Evolutionary conservation across 1,140 invertebrate genomes (phyloP), one percentile per base, ranked within the genome.

Genomic region (Brevipalpus yothersi): DNA sequence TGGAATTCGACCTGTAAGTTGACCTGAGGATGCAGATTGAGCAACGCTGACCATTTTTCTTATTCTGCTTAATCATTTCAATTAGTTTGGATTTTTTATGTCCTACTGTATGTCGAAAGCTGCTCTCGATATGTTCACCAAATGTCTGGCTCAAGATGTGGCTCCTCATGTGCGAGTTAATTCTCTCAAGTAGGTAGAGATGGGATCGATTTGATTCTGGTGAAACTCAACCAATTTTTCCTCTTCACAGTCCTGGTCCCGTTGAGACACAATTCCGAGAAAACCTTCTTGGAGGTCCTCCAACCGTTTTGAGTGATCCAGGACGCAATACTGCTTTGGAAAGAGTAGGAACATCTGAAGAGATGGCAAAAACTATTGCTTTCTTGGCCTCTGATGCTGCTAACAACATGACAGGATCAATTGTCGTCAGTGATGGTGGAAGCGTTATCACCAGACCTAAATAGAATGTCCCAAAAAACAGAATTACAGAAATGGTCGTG

Each of bases 51-150:
- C 7, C 47, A n/a, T 11, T 19, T n/a, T 10, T 10, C n/a, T 51
- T 51, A 19, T 7, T 19, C 5, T 51, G 12, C 21, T 8, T 17
- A 10, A 19, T 8, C 2, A 7, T 19, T 17, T 19, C 21, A 10
- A n/a, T 13, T 19, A 51, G 49, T 10, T 19, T 51, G 13, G n/a
- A 19, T n/a, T 13, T 19, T 51, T 17, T 17, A 19, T n/a, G 49
- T 39, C 54, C 17, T 92, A 93, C 67, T 83, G 82, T 65, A 79
- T 91, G 68, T 88, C 85, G 11, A 92, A 93, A 73, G 75, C 84
- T 43, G 82, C 86, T 1, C 71, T 93, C 0, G 87, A 93, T 72
- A 88, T 92, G 67, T 78, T 94, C 51, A 92, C 87, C 0, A 77
- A 82, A 63, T 88, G 83, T 67, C 71, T 59, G 5, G 63, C 61